These are phyloP conservation scores for Alviniconcha strummeri DNA, from an alignment of 2,888 invertebrate genomes.

Conservation along the genomic window DNA sequence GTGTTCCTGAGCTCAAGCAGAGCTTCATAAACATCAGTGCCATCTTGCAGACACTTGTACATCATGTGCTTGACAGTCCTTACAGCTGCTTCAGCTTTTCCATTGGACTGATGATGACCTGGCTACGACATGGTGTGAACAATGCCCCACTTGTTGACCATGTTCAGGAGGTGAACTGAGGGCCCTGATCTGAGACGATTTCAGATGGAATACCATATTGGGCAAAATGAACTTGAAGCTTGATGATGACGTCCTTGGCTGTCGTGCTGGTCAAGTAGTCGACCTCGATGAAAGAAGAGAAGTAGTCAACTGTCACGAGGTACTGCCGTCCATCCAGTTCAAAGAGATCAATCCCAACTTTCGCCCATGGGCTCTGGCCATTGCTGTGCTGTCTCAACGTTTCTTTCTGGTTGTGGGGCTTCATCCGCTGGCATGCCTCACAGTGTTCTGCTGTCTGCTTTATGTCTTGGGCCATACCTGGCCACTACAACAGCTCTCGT, in stretches of 20 bases:
- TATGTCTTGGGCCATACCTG: conserved; percentile 17
- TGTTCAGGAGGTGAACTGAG: conserved; percentile 36
- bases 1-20: conserved; percentile 37
- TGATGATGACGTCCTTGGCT: background rate
- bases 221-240: conserved; percentile 4
- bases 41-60: conserved; percentile 23
- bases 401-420: conserved; percentile 20
- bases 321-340: conserved; percentile 26
- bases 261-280: conserved; percentile 13
- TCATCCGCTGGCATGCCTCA: conserved; percentile 1
- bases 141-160: conserved; percentile 39
- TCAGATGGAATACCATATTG: background rate
- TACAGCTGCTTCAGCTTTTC: conserved; percentile 38
- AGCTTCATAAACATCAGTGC: conserved; percentile 21
- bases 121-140: conserved; percentile 39
- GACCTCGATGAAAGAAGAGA: conserved; percentile 19
- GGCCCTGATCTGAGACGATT: conserved; percentile 33
- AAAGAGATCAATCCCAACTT: conserved; percentile 30
- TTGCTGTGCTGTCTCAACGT: too few relatives aligned
- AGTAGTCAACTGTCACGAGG: conserved; percentile 22
- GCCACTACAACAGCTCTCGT: conserved; percentile 30
- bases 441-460: conserved; percentile 23
- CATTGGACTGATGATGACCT: conserved; percentile 39
- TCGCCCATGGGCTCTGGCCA: conserved; percentile 26
- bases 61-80: conserved; percentile 39